Base-by-base conservation (phyloP, 2,888 invertebrate species). In the Octodonta nipae region DNA sequence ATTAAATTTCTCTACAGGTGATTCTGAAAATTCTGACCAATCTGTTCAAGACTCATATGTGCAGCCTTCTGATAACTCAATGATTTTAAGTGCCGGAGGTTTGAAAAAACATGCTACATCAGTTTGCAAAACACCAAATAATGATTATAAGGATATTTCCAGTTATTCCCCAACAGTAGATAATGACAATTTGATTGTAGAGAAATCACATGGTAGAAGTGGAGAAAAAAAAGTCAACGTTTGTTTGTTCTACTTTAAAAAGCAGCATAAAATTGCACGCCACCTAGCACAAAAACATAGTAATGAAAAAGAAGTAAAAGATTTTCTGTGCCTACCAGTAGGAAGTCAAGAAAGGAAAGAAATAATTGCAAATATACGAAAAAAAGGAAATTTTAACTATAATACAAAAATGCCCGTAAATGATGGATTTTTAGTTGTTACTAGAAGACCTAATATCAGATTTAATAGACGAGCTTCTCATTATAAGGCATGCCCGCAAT, bases 231-330 rank as follows among this genome's bases (percentile, higher is more conserved):
- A 34, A 28, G n/a, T 13, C 7, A 34, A 37, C 17, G 15, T 30
- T 37, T 34, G 31, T 15, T 15, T 25, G n/a, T 37, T 30, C 26
- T 37, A 34, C 16, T 7, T 28, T n/a, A 37, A 27, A 20, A 37
- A 33, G 26, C 34, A 37, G 31, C 24, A 13, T 7, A 37, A 37
- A 28, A 20, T 37, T 28, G 28, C 24, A 13, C 30, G 34, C 14
- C 35, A 35, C 10, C 28, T 33, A 2, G 28, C 33, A 34, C 27
- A 15, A 25, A 22, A 26, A 4, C 36, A 37, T 14, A 24, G 15
- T 13, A 26, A 34, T 25, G 28, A 37, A 33, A 20, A 30, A 6
- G 33, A 33, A 13, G 34, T 37, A 4, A 28, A 37, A 12, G 28
- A 31, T n/a, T 37, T 37, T 15, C 13, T 25, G 25, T 4, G 22